Base-by-base conservation (phyloP, 2,888 invertebrate genomes). In the Apodemia duryi region DNA sequence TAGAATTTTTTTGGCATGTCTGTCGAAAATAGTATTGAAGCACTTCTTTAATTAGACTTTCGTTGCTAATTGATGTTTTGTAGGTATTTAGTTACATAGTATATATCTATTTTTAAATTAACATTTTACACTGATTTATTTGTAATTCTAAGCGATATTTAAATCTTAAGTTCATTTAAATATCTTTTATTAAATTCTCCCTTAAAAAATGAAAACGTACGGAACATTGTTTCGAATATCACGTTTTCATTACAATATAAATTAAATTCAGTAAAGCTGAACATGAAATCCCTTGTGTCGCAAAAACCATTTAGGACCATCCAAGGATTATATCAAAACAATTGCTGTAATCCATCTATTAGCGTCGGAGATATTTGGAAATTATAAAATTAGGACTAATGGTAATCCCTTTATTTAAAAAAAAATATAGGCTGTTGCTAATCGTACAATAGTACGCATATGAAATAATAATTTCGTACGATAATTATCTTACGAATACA, bases 191-290 rank as follows among this genome's bases (percentile, higher is more conserved):
- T 21, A 21, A 21, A 13, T 13, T 46, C 5, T 13, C 5, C 2
- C 13, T 46, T 6, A 21, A 13, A 13, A 46, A 13, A 11, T 11
- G 1, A 13, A 46, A 13, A 11, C 13, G 13, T 46, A 13, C 5
- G 5, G 2, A 13, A 13, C 13, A 5, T 13, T 13, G 5, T 46
- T 46, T 46, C 5, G 11, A 46, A 46, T 46, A 13, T 21, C 11
- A 46, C 11, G 1, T 46, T 46, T 46, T 46, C 46, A 46, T 46
- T 46, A 46, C 13, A 13, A 5, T 46, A 65, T 63, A 63, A 57
- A 46, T 49, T 63, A 46, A 29, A 63, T 29, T 13, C 51, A 63
- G 11, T 61, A 61, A 35, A 64, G 49, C 61, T 6, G 43, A 54
- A 54, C 54, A 54, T 10, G 28, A 21, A 54, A 10, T 54, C 32